A percentile compares a stretch with the other conserved stretches of the same genome.
Evolutionary conservation across 2,888 invertebrate species (phyloP).

Genomic region (Campaea margaritaria): DNA sequence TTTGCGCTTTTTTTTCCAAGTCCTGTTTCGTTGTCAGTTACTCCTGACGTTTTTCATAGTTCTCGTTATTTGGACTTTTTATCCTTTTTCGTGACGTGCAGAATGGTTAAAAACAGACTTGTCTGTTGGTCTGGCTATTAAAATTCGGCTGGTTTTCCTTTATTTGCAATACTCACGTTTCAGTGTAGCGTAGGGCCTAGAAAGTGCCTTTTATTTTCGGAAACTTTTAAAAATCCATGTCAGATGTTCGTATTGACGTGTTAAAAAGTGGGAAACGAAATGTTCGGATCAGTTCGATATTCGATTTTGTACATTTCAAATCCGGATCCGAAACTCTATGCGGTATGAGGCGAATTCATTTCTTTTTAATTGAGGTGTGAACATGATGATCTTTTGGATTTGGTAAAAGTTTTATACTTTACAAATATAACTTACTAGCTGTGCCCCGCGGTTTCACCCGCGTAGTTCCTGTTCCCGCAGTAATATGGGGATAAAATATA

Average conservation of each 20-base stretch:
- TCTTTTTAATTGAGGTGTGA: too few relatives aligned
- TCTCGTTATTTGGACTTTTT: constrained; percentile 49
- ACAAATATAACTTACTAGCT: too few relatives aligned
- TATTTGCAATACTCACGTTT: constrained; percentile 11
- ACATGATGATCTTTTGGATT: too few relatives aligned
- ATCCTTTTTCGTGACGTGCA: constrained; percentile 42
- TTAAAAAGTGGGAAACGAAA: not conserved
- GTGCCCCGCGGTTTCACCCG: too few relatives aligned
- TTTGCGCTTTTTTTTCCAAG: constrained; percentile 34
- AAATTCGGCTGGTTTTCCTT: constrained; percentile 41
- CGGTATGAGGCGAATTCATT: too few relatives aligned
- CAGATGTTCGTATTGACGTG: not conserved
- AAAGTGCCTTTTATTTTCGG: constrained; percentile 32
- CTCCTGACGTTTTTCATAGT: constrained; percentile 54
- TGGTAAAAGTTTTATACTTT: too few relatives aligned
- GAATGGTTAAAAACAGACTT: constrained; percentile 42
- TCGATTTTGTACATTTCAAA: not conserved
- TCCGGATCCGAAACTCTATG: too few relatives aligned
- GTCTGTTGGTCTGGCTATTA: constrained; percentile 52
- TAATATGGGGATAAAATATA: too few relatives aligned
- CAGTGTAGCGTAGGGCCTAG: constrained; percentile 19
- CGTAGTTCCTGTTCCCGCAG: too few relatives aligned
- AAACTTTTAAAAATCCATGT: constrained; percentile 5
- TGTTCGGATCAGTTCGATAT: not conserved
- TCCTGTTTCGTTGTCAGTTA: constrained; percentile 44